A percentile compares a stretch with the other conserved stretches of the same genome.
Conservation (phyloP, 2,888 invertebrate species). For the Drosophila mimetica region DNA sequence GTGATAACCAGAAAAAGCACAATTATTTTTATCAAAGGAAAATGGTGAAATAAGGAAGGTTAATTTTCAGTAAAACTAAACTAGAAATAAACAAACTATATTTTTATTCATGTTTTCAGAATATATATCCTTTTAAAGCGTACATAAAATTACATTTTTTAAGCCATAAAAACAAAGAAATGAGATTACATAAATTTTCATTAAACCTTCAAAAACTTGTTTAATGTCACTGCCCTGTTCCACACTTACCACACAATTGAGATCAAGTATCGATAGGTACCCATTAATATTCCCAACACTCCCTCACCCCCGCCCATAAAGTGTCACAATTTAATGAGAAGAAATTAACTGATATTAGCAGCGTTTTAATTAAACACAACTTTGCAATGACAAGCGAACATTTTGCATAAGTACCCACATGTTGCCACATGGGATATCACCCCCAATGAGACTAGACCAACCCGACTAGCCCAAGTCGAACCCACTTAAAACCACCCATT, state of each 20-base stretch:
- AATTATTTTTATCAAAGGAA: too few relatives aligned
- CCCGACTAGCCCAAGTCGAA: slow-evolving; percentile 15
- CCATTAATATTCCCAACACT: slow-evolving; percentile 33
- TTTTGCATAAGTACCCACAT: slow-evolving; percentile 72
- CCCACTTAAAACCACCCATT: slow-evolving; percentile 16
- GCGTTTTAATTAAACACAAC: slow-evolving; percentile 70
- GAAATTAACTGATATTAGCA: slow-evolving; percentile 75
- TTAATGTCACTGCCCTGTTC: slow-evolving; percentile 6
- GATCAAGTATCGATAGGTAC: slow-evolving; percentile 47
- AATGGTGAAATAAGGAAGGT: too few relatives aligned
- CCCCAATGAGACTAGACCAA: slow-evolving; percentile 23
- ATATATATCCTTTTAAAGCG: too few relatives aligned
- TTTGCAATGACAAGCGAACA: slow-evolving; percentile 54
- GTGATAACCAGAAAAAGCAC: too few relatives aligned
- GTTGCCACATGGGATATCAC: slow-evolving; percentile 59
- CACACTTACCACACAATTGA: slow-evolving; percentile 42
- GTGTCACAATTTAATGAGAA: slow-evolving; percentile 61
- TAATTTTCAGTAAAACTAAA: too few relatives aligned
- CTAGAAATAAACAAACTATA: too few relatives aligned
- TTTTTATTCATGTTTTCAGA: too few relatives aligned
- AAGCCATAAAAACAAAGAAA: neutral
- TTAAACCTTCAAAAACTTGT: slow-evolving; percentile 4
- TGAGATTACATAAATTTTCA: neutral
- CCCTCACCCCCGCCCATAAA: slow-evolving; percentile 11
- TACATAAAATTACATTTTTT: too few relatives aligned